phyloP scores from a whole-genome alignment of 2,797 vertebrate genomes.

The Ciconia nigra region DNA sequence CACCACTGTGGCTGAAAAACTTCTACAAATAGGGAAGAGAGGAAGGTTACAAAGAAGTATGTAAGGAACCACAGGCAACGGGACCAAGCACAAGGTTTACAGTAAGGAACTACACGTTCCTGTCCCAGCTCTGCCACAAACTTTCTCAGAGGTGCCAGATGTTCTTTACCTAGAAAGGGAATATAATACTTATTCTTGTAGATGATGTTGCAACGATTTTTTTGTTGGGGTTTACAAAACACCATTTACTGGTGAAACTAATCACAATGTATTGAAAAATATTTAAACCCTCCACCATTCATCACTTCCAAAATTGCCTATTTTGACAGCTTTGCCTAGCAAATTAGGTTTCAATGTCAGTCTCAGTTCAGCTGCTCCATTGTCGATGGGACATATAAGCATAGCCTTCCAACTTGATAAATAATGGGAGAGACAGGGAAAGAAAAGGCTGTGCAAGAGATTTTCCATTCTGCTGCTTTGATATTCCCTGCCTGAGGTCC shows the following conservation, averaged over 20 bases:
- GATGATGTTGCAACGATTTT: not conserved
- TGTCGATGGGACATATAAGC: accelerated
- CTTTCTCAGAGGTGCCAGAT: not conserved
- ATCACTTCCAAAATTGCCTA: not conserved
- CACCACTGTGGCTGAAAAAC: not conserved
- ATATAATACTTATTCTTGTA: not conserved
- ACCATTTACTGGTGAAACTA: not conserved
- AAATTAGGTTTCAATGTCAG: not conserved
- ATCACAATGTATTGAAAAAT: not conserved
- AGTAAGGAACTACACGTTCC: not conserved
- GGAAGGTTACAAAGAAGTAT: not conserved
- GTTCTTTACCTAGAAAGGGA: not conserved
- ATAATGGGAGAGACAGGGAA: not conserved
- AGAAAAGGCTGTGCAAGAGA: not conserved
- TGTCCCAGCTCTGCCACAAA: not conserved
- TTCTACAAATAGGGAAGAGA: not conserved
- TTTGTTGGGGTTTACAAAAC: not conserved
- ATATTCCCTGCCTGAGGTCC: not conserved
- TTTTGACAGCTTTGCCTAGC: not conserved
- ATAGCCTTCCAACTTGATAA: not conserved
- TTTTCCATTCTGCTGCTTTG: not conserved
- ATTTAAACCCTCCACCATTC: not conserved
- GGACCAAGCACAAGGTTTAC: not conserved
- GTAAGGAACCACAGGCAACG: not conserved
- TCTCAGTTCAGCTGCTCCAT: not conserved